phyloP scores from a whole-genome alignment of 2,888 invertebrate species.

The Alloscopus bannaensis region DNA sequence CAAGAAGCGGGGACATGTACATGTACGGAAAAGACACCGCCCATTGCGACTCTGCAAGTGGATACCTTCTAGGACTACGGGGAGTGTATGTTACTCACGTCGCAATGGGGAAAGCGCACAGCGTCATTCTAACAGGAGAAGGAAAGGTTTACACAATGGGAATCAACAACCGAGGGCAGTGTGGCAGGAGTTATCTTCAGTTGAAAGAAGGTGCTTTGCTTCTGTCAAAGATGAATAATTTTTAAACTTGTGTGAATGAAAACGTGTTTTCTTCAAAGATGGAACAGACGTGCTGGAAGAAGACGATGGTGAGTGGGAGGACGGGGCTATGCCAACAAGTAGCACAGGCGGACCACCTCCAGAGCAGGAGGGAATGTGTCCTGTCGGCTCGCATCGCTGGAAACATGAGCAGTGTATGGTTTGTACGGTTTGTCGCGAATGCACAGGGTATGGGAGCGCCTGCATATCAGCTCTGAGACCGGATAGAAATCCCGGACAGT shows the following conservation, averaged over 20 bases:
- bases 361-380: conserved; percentile 81
- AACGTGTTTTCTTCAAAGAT: conserved; percentile 75
- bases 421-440: conserved; percentile 93
- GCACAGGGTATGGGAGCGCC: conserved; percentile 92
- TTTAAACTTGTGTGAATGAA: conserved; percentile 2
- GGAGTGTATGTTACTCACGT: conserved; percentile 84
- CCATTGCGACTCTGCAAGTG: conserved; percentile 84
- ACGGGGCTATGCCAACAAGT: conserved; percentile 72
- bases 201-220: conserved; percentile 78
- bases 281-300: conserved; percentile 79
- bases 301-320: conserved; percentile 76
- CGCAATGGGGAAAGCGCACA: conserved; percentile 96
- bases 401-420: conserved; percentile 89
- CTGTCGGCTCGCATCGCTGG: conserved; percentile 86
- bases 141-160: conserved; percentile 97
- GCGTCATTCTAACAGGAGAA: conserved; percentile 89
- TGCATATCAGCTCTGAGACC: conserved; percentile 87
- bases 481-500: conserved; percentile 91
- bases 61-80: conserved; percentile 84
- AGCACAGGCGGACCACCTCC: conserved; percentile 77
- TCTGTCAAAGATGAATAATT: too few species aligned
- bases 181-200: conserved; percentile 81
- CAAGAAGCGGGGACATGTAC: conserved; percentile 90
- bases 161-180: conserved; percentile 98
- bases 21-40: conserved; percentile 97